Evolutionary conservation across 2,797 vertebrate species (phyloP).

Genomic region (Eulemur albifrons): DNA sequence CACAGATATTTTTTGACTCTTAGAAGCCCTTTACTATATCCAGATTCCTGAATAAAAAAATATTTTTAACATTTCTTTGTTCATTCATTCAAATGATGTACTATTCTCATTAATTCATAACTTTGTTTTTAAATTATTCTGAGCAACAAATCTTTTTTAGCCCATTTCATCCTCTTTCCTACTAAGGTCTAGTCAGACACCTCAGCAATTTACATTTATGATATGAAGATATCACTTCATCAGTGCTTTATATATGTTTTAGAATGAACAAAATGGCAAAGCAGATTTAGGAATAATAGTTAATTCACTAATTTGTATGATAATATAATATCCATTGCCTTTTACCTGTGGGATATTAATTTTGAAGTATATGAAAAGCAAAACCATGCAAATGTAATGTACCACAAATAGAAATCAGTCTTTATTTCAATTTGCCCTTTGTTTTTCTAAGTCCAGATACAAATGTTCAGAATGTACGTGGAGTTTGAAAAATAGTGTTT

Average conservation of each 20-base stretch:
- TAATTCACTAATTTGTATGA: neutral
- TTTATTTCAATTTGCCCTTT: neutral
- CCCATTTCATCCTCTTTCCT: neutral
- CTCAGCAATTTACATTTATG: neutral
- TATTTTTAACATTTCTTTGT: neutral
- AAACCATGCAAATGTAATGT: neutral
- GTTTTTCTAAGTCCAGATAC: neutral
- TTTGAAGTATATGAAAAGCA: neutral
- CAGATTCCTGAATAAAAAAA: neutral
- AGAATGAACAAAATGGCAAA: neutral
- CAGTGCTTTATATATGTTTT: neutral
- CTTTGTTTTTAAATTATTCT: neutral
- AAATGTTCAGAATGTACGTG: neutral
- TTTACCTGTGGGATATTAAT: neutral
- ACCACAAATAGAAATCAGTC: neutral
- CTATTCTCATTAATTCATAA: neutral
- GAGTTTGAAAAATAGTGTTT: neutral
- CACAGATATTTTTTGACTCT: neutral
- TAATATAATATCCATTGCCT: neutral
- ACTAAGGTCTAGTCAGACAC: neutral
- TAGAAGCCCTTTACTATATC: neutral
- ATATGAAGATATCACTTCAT: neutral
- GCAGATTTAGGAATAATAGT: neutral
- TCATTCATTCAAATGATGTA: neutral
- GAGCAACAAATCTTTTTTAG: neutral